Evolutionary conservation across 2,888 invertebrate species (phyloP).

Genomic region (Eupithecia exiguata): DNA sequence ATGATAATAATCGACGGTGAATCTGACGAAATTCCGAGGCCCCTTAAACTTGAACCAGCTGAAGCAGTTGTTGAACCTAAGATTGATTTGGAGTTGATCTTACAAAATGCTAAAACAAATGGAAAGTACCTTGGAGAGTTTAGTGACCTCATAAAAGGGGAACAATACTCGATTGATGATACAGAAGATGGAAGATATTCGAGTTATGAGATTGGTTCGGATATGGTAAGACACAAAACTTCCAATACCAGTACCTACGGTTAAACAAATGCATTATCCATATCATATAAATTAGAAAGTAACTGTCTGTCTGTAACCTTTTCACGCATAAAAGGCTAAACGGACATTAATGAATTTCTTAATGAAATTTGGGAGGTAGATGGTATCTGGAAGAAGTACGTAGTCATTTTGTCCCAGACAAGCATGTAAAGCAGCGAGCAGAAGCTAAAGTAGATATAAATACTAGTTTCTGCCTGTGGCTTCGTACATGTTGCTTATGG

Average conservation of each 20-base stretch:
- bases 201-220: background rate
- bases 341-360: too few species aligned
- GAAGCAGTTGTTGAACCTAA: slow-evolving; percentile 39
- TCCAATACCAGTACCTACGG: background rate
- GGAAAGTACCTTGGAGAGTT: slow-evolving; percentile 45
- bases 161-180: background rate
- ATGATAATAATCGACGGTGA: slow-evolving; percentile 57
- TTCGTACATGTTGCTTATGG: too few species aligned
- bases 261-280: too few species aligned
- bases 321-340: too few species aligned
- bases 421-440: too few species aligned
- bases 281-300: too few species aligned
- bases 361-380: too few species aligned
- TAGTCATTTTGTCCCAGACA: too few species aligned
- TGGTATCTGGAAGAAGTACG: too few species aligned
- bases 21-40: slow-evolving; percentile 13
- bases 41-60: slow-evolving; percentile 51
- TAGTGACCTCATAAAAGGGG: background rate
- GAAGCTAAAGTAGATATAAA: too few species aligned
- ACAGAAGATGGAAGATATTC: background rate
- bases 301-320: too few species aligned
- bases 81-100: slow-evolving; percentile 47
- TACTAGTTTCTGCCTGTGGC: too few species aligned
- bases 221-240: background rate
- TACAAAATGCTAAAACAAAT: slow-evolving; percentile 53